Conservation (phyloP, 30 jellyfish, hydroid and myxozoan genomes). For the Turritopsis rubra region DNA sequence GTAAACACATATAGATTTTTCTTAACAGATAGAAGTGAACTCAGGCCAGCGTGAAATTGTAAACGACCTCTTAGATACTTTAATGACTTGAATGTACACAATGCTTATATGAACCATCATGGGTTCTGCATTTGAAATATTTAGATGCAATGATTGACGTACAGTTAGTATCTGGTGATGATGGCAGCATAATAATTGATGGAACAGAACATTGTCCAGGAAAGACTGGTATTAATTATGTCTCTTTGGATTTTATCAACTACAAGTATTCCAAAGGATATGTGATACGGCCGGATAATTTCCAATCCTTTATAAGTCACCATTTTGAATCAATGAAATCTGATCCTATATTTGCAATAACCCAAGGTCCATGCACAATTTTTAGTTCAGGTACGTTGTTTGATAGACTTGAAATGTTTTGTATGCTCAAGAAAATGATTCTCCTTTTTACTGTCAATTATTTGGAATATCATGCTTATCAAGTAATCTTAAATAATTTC, state of each 20-base stretch:
- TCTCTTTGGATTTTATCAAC: slow-evolving; percentile 34
- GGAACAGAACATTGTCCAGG: slow-evolving; percentile 67
- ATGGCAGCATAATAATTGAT: slow-evolving; percentile 50
- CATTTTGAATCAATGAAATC: slow-evolving; percentile 37
- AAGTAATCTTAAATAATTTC: too few relatives aligned
- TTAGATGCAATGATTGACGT: slow-evolving; percentile 41
- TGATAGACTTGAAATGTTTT: neutral
- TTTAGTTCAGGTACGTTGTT: slow-evolving; percentile 26
- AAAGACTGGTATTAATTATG: slow-evolving; percentile 59
- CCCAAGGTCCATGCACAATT: slow-evolving; percentile 60
- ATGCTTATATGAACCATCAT: neutral
- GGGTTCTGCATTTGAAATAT: neutral
- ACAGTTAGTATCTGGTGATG: slow-evolving; percentile 43
- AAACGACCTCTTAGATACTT: too few relatives aligned
- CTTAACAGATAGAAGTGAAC: too few relatives aligned
- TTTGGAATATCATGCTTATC: too few relatives aligned
- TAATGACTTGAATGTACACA: too few relatives aligned
- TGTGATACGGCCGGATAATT: slow-evolving; percentile 38
- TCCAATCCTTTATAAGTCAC: slow-evolving; percentile 9
- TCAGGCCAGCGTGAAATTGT: too few relatives aligned
- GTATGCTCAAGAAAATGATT: neutral
- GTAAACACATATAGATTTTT: too few relatives aligned
- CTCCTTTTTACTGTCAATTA: too few relatives aligned
- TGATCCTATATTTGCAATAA: slow-evolving; percentile 47
- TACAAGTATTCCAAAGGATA: slow-evolving; percentile 50